Conservation (phyloP, 2,113 vertebrate species). For the Gila orcuttii region DNA sequence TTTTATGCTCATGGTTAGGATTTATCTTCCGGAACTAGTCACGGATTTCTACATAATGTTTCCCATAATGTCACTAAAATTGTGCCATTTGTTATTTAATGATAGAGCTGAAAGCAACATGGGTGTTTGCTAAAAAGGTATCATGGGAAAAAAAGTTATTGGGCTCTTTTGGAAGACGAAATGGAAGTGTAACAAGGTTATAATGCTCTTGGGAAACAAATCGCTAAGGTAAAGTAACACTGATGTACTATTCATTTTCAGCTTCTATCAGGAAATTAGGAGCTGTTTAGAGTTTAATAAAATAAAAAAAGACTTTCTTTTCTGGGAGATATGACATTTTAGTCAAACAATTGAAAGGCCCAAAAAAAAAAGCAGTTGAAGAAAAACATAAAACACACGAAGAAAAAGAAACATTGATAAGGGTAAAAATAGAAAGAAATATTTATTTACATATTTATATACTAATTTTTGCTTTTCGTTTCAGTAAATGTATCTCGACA, state of each 20-base stretch:
- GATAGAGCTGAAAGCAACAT: background rate
- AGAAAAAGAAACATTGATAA: background rate
- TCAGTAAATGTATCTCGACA: background rate
- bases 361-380: background rate
- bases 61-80: background rate
- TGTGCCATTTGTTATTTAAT: conserved; percentile 21
- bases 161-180: background rate
- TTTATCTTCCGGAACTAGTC: background rate
- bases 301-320: background rate
- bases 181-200: conserved; percentile 3
- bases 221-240: background rate
- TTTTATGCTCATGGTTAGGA: conserved; percentile 6
- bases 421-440: background rate
- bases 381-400: background rate
- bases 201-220: conserved; percentile 28
- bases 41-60: background rate
- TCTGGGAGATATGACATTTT: background rate
- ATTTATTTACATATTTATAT: background rate
- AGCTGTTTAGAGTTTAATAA: background rate
- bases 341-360: background rate
- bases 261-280: background rate
- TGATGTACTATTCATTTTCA: background rate
- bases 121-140: background rate
- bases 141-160: background rate
- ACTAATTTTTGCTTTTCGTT: background rate